These are phyloP conservation scores for Engraulis encrasicolus DNA, from an alignment of 2,113 vertebrate species.

Conservation along the genomic window DNA sequence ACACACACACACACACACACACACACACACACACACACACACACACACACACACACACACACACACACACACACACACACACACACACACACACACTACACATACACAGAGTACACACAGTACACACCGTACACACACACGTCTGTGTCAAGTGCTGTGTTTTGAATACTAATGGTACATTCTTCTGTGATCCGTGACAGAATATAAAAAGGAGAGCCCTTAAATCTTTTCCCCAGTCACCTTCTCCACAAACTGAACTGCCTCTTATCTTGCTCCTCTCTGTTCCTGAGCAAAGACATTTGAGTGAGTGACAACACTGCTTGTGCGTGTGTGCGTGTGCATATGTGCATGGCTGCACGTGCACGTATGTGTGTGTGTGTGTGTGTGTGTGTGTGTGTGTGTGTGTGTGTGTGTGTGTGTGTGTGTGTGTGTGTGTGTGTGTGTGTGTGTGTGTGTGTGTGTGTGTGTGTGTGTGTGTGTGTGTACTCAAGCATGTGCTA, in stretches of 20 bases:
- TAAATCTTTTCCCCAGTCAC: not conserved
- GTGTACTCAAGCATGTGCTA: too few species aligned
- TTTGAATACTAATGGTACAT: conserved; percentile 13
- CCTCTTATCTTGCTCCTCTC: not conserved
- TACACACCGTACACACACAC: not conserved
- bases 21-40: not conserved
- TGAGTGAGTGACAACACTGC: too few species aligned
- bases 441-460: too few species aligned
- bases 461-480: too few species aligned
- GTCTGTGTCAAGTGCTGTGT: not conserved
- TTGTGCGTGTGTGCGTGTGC: too few species aligned
- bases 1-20: conserved; percentile 5
- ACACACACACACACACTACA: not conserved
- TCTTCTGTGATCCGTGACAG: not conserved
- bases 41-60: not conserved
- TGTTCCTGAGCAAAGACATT: too few species aligned
- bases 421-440: too few species aligned
- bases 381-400: too few species aligned
- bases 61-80: not conserved
- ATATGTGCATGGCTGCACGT: too few species aligned
- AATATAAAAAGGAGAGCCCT: not conserved
- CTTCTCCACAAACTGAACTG: not conserved
- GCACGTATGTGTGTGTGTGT: too few species aligned
- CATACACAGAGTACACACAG: not conserved
- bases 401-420: too few species aligned